phyloP scores from a whole-genome alignment of 2,113 vertebrate genomes.

The Gobio gobio region DNA sequence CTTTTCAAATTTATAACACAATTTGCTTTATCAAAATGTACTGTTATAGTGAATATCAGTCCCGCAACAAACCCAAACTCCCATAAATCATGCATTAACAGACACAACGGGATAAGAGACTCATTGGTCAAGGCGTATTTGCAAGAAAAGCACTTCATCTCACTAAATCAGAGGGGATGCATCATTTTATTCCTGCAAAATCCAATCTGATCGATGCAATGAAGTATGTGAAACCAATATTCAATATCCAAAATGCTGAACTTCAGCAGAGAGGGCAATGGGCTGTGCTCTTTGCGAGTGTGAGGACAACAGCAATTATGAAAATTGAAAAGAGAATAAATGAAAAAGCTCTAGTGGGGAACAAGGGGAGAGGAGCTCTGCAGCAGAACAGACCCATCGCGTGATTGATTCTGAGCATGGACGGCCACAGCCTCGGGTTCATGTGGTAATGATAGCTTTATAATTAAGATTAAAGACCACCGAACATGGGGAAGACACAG shows the following conservation, averaged over 20 bases:
- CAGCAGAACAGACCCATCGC: slow-evolving; percentile 55
- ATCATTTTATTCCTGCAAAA: slow-evolving; percentile 26
- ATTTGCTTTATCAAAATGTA: slow-evolving; percentile 35
- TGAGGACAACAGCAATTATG: slow-evolving; percentile 54
- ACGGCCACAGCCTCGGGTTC: slow-evolving; percentile 74
- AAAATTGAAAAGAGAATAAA: slow-evolving; percentile 55
- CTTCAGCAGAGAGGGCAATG: slow-evolving; percentile 19
- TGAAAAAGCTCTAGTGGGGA: slow-evolving; percentile 33
- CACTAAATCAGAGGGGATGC: slow-evolving; percentile 27
- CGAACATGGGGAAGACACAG: slow-evolving; percentile 73
- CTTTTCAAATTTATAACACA: slow-evolving; percentile 40
- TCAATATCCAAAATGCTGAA: slow-evolving; percentile 41
- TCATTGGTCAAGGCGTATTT: slow-evolving; percentile 17
- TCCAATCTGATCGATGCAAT: background rate
- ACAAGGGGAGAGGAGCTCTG: slow-evolving; percentile 27
- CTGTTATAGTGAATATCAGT: background rate
- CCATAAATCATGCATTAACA: slow-evolving; percentile 34
- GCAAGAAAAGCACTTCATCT: slow-evolving; percentile 3
- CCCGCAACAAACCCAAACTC: slow-evolving; percentile 33
- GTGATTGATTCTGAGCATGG: slow-evolving; percentile 78
- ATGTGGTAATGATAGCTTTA: slow-evolving; percentile 80
- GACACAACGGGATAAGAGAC: background rate
- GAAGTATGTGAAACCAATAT: slow-evolving; percentile 37
- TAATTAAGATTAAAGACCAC: slow-evolving; percentile 84
- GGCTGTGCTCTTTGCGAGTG: slow-evolving; percentile 32